These are phyloP conservation scores for Geodia barretti DNA, from an alignment of 37 sponge, comb jelly and placozoan genomes.

Conservation along the genomic window DNA sequence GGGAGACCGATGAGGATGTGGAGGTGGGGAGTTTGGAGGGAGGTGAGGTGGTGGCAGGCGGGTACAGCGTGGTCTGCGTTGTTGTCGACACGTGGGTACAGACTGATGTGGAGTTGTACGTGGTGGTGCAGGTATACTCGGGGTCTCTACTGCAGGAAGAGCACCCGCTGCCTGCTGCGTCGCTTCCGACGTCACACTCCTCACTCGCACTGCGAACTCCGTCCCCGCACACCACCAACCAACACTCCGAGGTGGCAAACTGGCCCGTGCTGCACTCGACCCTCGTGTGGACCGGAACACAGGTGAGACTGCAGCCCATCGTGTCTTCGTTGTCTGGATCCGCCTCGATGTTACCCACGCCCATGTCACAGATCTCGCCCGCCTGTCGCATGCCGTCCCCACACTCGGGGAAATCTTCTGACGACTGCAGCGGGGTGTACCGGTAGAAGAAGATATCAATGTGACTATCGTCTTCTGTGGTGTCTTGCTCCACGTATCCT, in stretches of 20 bases:
- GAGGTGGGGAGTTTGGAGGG: not conserved
- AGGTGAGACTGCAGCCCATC: conserved; percentile 26
- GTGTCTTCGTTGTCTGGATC: not conserved
- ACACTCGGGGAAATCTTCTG: conserved; percentile 20
- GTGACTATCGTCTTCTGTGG: not conserved
- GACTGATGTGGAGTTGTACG: conserved; percentile 36
- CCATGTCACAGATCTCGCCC: conserved; percentile 63
- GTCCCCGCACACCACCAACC: conserved; percentile 45
- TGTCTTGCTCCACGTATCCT: not conserved
- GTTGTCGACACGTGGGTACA: not conserved
- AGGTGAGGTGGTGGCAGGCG: not conserved
- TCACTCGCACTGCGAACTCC: conserved; percentile 45
- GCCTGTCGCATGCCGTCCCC: conserved; percentile 70
- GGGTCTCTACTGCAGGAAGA: not conserved
- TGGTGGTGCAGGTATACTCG: conserved; percentile 1
- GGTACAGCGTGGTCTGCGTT: not conserved
- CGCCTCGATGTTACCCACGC: not conserved
- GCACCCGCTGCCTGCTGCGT: conserved; percentile 45
- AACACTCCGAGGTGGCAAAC: conserved; percentile 29
- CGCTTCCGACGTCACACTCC: conserved; percentile 67
- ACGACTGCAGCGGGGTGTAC: not conserved
- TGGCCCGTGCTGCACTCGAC: conserved; percentile 48
- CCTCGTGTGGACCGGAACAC: not conserved
- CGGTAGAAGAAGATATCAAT: not conserved
- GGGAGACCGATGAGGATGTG: not conserved